These are phyloP conservation scores for Xiphorhynchus erythropygius DNA, from an alignment of 2,797 vertebrate species.

Conservation along the genomic window DNA sequence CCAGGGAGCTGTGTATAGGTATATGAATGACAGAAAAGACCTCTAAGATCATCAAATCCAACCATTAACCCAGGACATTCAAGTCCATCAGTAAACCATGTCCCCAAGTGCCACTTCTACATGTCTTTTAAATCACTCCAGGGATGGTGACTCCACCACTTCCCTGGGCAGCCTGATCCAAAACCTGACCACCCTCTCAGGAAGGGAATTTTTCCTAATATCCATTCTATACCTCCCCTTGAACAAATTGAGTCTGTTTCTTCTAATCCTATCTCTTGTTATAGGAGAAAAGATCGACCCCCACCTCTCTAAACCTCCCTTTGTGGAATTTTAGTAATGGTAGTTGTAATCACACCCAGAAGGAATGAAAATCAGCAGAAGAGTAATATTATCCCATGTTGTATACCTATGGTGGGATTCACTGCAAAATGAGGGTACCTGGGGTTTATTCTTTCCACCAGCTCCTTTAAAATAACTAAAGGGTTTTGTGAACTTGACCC, in stretches of 20 bases:
- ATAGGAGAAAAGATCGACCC: background rate
- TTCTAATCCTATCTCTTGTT: background rate
- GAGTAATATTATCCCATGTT: background rate
- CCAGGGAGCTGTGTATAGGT: background rate
- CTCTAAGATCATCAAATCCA: background rate
- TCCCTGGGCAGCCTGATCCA: background rate
- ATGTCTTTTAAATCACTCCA: background rate
- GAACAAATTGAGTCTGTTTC: background rate
- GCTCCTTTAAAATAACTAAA: background rate
- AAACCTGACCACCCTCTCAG: background rate
- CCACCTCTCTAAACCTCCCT: background rate
- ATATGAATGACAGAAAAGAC: background rate
- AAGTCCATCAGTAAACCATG: background rate
- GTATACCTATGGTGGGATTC: rapidly evolving
- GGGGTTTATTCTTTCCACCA: background rate
- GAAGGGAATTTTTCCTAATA: background rate
- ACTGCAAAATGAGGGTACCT: background rate
- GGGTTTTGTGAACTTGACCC: background rate
- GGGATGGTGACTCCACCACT: background rate
- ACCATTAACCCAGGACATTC: background rate
- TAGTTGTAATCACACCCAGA: background rate
- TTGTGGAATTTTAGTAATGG: background rate
- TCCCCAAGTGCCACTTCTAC: background rate
- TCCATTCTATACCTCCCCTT: background rate
- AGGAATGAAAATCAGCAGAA: background rate